Evolutionary conservation across 2,888 invertebrate species (phyloP).

Genomic region (Pocota personata): DNA sequence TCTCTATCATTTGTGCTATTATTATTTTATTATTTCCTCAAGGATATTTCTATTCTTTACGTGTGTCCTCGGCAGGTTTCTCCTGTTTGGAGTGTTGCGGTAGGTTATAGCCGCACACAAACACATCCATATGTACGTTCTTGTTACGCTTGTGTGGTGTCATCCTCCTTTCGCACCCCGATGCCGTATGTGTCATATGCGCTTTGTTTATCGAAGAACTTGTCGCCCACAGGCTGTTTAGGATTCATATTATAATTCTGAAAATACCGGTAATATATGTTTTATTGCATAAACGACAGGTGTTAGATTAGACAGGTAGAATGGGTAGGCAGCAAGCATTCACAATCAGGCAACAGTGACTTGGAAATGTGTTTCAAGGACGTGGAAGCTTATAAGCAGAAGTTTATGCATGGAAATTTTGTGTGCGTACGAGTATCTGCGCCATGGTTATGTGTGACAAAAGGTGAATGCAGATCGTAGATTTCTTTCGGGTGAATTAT

Average conservation of each 20-base stretch:
- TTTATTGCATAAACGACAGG: constrained; percentile 65
- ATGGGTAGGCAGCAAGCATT: not conserved
- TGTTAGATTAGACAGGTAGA: constrained; percentile 40
- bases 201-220: constrained; percentile 64
- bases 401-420: not conserved
- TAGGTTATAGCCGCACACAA: constrained; percentile 31
- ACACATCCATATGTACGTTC: constrained; percentile 20
- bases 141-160: constrained; percentile 9
- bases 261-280: constrained; percentile 55
- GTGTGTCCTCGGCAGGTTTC: constrained; percentile 5
- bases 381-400: constrained; percentile 1
- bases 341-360: constrained; percentile 1
- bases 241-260: constrained; percentile 59
- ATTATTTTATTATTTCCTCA: constrained; percentile 46
- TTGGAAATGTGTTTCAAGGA: constrained; percentile 49
- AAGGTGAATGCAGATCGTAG: constrained; percentile 12
- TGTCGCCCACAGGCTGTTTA: constrained; percentile 61
- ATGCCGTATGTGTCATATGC: constrained; percentile 40
- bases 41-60: constrained; percentile 27
- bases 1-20: constrained; percentile 10
- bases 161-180: not conserved
- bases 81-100: constrained; percentile 17
- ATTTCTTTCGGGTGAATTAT: not conserved
- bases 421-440: not conserved
- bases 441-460: not conserved